Evolutionary conservation across 2,888 invertebrate genomes (phyloP), one percentile per base, ranked within the genome.

Genomic region (Mimachlamys varia): DNA sequence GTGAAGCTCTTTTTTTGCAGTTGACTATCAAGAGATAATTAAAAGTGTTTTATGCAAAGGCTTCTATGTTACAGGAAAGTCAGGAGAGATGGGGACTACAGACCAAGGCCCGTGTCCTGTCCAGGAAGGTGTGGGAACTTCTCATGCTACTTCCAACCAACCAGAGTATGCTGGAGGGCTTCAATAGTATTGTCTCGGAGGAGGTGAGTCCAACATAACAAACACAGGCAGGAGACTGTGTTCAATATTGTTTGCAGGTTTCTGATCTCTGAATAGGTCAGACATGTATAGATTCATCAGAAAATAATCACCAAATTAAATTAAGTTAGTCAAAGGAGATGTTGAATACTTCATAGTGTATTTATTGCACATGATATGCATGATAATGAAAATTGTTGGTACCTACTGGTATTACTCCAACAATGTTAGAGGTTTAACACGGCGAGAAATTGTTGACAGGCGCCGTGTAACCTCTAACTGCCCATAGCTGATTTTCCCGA

Each of bases 61-160:
- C 15, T 76, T 27, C 2, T 89, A 15, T 88, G 89, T 89, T 90
- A n/a, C 91, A 96, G 96, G 96, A 96, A 90, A 95, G 94, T 44
- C 95, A 96, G 91, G 96, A 96, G 91, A 92, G 94, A 55, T 94
- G 94, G 90, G 95, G 95, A 90, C 92, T 95, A 55, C 95, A 96
- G 91, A 95, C 95, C 33, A 96, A 96, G 91, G 98, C 99, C 0
- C 98, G 99, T 96, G 97, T 98, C 0, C 97, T 99, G 89, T 99
- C 99, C 0, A 97, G 99, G 53, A 97, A 99, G 88, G 99, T 99
- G 0, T 99, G 99, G 99, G 99, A 99, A 95, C 98, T 99, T 89
- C 97, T 99, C 44, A 99, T 98, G 96, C 97, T 99, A 92, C 97
- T 99, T 89, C 99, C 99, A 0, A 98, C 99, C 0, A 99, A 98